Percentiles rank a stretch among this genome's conserved stretches.
Conservation (phyloP, 2,797 vertebrate species). For the Rhynchonycteris naso region DNA sequence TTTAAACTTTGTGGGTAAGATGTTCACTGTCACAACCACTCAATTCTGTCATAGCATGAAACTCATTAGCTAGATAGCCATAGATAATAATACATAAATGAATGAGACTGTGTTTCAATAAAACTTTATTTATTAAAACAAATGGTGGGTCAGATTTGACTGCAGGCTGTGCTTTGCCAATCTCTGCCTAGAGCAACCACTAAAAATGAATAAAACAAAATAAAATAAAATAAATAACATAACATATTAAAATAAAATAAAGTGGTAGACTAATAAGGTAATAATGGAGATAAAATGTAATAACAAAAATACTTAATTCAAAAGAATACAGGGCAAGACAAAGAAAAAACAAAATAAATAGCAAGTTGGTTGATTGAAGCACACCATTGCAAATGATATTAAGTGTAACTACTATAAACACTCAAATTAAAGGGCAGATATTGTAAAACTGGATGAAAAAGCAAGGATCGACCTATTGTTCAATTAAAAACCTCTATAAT, state of each 20-base stretch:
- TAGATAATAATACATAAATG: neutral
- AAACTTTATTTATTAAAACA: neutral
- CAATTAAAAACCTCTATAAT: conserved; percentile 10
- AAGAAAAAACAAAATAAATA: neutral
- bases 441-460: conserved; percentile 19
- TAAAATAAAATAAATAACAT: neutral
- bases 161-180: neutral
- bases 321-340: neutral
- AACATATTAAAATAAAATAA: neutral
- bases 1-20: neutral
- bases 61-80: neutral
- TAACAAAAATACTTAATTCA: neutral
- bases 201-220: neutral
- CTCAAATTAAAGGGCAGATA: neutral
- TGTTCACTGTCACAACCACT: neutral
- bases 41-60: neutral
- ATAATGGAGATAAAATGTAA: neutral
- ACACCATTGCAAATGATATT: neutral
- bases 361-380: neutral
- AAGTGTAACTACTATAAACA: neutral
- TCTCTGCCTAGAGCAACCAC: neutral
- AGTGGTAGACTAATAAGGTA: neutral
- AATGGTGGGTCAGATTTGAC: neutral
- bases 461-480: neutral
- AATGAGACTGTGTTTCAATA: neutral